Conservation (phyloP, 35 echinoderm and acorn worm species). For the Anneissia japonica region DNA sequence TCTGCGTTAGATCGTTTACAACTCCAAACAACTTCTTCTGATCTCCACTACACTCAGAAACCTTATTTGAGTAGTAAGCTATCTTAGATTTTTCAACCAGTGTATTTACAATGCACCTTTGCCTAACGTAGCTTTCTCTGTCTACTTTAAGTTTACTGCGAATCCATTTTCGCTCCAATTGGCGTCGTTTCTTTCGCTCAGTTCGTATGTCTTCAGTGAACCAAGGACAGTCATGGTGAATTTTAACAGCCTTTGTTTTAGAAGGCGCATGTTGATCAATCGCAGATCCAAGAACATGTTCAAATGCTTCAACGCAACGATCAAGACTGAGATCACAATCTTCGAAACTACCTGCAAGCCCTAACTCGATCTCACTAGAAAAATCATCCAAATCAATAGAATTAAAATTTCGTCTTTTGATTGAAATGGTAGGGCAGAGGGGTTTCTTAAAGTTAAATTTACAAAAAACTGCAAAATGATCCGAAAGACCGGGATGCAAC, state of each 20-base stretch:
- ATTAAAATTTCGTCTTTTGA: background rate
- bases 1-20: conserved; percentile 31
- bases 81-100: conserved; percentile 14
- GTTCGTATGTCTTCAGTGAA: conserved; percentile 19
- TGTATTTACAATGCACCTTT: background rate
- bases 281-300: background rate
- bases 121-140: conserved; percentile 6
- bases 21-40: conserved; percentile 47
- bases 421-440: background rate
- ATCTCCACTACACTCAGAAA: conserved; percentile 29
- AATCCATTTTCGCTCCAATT: conserved; percentile 20
- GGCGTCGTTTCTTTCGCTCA: conserved; percentile 6
- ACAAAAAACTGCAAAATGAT: conserved; percentile 7
- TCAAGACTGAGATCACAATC: no score
- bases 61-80: conserved; percentile 27
- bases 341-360: background rate
- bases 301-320: background rate
- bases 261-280: background rate
- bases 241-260: background rate
- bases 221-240: background rate
- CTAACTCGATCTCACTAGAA: background rate
- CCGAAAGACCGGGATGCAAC: conserved; percentile 14
- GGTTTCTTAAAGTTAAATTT: conserved; percentile 3
- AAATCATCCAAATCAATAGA: background rate
- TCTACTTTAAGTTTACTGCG: background rate